Conservation (phyloP, 2,888 invertebrate species). For the Lottia gigantea region DNA sequence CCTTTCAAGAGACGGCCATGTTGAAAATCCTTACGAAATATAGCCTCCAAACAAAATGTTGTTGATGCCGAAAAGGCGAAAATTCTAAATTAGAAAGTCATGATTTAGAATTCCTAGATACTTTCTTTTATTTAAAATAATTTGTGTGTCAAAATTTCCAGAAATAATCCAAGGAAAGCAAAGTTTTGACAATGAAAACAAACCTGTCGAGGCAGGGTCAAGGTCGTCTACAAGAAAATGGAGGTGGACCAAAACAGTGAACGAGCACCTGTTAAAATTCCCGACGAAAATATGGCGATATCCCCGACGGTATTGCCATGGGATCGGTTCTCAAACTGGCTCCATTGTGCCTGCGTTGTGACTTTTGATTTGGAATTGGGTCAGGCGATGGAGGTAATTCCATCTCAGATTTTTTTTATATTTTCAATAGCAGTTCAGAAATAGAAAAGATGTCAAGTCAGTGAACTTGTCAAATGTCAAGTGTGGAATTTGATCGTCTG, state of each 20-base stretch:
- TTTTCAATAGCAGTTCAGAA: background rate
- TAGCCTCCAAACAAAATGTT: background rate
- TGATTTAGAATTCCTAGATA: too few relatives aligned
- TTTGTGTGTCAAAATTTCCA: too few relatives aligned
- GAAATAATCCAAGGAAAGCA: too few relatives aligned
- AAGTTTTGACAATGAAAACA: background rate
- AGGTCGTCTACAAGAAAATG: slow-evolving; percentile 20
- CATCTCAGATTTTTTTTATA: background rate
- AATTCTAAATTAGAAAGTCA: too few relatives aligned
- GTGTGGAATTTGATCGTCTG: too few relatives aligned
- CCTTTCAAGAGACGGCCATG: slow-evolving; percentile 58
- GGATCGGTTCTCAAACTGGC: slow-evolving; percentile 83
- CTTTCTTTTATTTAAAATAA: too few relatives aligned
- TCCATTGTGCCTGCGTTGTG: slow-evolving; percentile 97
- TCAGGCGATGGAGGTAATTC: slow-evolving; percentile 90
- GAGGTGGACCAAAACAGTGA: slow-evolving; percentile 22
- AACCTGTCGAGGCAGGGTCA: background rate
- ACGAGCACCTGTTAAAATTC: slow-evolving; percentile 6
- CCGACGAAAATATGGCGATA: slow-evolving; percentile 35
- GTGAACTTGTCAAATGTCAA: too few relatives aligned
- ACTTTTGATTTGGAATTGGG: slow-evolving; percentile 99
- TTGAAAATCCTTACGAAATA: slow-evolving; percentile 38
- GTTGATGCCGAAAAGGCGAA: too few relatives aligned
- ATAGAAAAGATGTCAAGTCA: too few relatives aligned
- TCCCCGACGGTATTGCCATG: slow-evolving; percentile 66